phyloP scores from a whole-genome alignment of 2,888 invertebrate species.

The Colletes collaris region DNA sequence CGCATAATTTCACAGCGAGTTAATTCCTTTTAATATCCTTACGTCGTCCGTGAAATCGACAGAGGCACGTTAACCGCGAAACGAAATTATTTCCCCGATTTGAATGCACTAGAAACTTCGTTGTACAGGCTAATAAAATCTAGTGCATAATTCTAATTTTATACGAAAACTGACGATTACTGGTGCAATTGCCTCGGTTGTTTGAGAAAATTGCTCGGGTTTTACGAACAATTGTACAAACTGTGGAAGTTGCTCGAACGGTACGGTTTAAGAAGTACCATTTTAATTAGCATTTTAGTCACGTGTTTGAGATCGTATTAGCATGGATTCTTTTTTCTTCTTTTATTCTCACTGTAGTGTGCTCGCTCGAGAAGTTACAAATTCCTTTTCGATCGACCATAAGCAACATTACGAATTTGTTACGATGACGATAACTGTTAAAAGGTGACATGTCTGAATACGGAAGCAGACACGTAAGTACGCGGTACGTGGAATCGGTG shows the following conservation, averaged over 20 bases:
- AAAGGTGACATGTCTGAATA: conserved; percentile 42
- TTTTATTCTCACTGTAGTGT: not conserved
- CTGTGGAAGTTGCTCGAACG: too few relatives aligned
- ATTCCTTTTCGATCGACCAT: conserved; percentile 8
- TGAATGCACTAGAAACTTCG: too few relatives aligned
- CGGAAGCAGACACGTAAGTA: conserved; percentile 39
- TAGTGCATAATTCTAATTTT: too few relatives aligned
- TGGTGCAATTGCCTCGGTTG: too few relatives aligned
- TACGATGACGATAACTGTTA: conserved; percentile 34
- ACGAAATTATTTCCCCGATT: too few relatives aligned
- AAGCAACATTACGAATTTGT: conserved; percentile 35
- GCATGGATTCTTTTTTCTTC: not conserved
- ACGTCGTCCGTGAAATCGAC: too few relatives aligned
- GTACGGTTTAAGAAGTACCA: not conserved
- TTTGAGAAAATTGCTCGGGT: too few relatives aligned
- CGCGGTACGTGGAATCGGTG: conserved; percentile 31
- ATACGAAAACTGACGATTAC: too few relatives aligned
- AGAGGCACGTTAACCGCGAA: too few relatives aligned
- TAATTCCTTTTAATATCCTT: too few relatives aligned
- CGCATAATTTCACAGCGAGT: not conserved
- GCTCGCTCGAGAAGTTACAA: not conserved
- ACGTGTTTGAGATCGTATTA: not conserved
- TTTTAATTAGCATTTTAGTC: not conserved
- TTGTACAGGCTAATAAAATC: too few relatives aligned
- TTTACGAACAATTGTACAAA: not conserved